phyloP scores from a whole-genome alignment of 1,140 invertebrate species.

The Choristoneura fumiferana region DNA sequence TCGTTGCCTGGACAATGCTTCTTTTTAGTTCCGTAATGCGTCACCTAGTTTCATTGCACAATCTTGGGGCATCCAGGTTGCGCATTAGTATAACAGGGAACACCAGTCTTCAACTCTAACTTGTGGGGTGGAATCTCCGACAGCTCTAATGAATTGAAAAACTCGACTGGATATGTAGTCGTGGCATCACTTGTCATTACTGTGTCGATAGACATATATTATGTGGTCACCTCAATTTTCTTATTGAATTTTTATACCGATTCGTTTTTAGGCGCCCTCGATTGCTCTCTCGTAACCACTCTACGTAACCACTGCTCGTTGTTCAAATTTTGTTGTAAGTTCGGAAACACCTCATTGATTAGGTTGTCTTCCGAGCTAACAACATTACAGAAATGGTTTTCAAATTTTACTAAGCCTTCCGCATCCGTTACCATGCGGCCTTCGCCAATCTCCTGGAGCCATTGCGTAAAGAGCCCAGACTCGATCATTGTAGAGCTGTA shows the following conservation, averaged over 20 bases:
- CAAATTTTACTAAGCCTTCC: conserved; percentile 34
- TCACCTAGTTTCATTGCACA: conserved; percentile 43
- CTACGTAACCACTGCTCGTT: too few relatives aligned
- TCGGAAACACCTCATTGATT: too few relatives aligned
- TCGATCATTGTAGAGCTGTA: conserved; percentile 33
- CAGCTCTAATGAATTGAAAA: too few relatives aligned
- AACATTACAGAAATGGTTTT: conserved; percentile 36
- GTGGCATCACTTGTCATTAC: too few relatives aligned
- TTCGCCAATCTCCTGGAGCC: too few relatives aligned
- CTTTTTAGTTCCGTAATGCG: conserved; percentile 29
- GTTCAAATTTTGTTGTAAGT: too few relatives aligned
- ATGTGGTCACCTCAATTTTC: too few relatives aligned
- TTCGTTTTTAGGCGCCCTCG: conserved; percentile 41
- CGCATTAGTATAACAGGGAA: conserved; percentile 36
- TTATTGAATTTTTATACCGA: conserved; percentile 39
- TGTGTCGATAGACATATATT: too few relatives aligned
- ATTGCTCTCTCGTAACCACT: conserved; percentile 44
- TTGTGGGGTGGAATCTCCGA: too few relatives aligned
- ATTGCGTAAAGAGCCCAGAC: too few relatives aligned
- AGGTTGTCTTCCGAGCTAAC: conserved; percentile 32
- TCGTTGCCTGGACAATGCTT: conserved; percentile 32
- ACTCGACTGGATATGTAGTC: too few relatives aligned
- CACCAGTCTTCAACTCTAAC: conserved; percentile 34
- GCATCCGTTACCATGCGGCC: conserved; percentile 30
- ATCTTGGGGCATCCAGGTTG: conserved; percentile 39